These are phyloP conservation scores for Cricetomys ansorgei DNA, from an alignment of 2,113 vertebrate species.

Conservation along the genomic window DNA sequence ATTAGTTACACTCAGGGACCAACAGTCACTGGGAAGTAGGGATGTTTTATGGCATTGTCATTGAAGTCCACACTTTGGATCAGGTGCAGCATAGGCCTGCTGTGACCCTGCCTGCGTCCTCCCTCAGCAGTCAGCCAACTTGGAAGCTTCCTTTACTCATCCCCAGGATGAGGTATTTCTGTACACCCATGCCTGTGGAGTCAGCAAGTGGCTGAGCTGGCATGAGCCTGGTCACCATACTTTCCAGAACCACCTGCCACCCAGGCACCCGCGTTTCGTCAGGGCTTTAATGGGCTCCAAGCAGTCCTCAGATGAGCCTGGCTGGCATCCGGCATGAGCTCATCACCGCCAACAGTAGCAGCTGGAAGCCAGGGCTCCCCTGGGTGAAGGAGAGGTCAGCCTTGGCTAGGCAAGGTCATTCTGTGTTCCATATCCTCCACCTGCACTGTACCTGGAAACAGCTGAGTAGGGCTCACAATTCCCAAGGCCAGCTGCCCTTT, in stretches of 20 bases:
- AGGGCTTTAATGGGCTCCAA: slow-evolving; percentile 76
- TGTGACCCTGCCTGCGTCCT: neutral
- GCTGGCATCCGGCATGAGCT: slow-evolving; percentile 80
- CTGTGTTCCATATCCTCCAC: neutral
- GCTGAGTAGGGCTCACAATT: slow-evolving; percentile 23
- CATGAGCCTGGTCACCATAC: slow-evolving; percentile 61
- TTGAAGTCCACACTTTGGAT: neutral
- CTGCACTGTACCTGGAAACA: slow-evolving; percentile 34
- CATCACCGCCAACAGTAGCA: slow-evolving; percentile 73
- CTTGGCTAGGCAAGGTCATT: slow-evolving; percentile 51
- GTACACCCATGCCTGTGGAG: neutral
- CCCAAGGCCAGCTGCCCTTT: neutral
- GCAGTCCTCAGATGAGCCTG: slow-evolving; percentile 76
- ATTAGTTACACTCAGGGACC: neutral
- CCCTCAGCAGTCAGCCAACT: neutral
- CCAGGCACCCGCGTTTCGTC: slow-evolving; percentile 77
- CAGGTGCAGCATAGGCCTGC: neutral
- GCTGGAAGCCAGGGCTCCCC: slow-evolving; percentile 67
- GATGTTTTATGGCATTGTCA: neutral
- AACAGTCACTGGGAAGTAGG: neutral
- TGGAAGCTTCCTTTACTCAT: slow-evolving; percentile 25
- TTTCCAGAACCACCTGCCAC: slow-evolving; percentile 69
- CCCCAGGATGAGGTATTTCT: slow-evolving; percentile 33
- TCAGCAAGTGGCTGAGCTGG: slow-evolving; percentile 17
- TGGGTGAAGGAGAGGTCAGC: slow-evolving; percentile 80